Conservation (phyloP, 2,888 invertebrate species). For the Caenorhabditis auriculariae region DNA sequence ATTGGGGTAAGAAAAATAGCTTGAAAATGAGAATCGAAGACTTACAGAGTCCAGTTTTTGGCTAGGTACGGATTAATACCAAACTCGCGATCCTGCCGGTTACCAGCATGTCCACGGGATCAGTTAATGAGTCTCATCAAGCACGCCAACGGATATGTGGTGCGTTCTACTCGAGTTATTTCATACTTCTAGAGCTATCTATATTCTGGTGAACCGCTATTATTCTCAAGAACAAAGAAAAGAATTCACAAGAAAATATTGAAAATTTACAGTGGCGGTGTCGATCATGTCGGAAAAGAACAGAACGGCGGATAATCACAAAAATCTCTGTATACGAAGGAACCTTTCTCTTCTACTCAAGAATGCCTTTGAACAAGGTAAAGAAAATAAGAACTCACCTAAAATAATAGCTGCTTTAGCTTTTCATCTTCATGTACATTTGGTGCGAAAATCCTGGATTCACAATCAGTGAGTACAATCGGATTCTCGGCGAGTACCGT, state of each 20-base stretch:
- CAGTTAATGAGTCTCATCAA: slow-evolving; percentile 44
- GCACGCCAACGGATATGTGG: slow-evolving; percentile 45
- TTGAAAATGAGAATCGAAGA: neutral
- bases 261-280: slow-evolving; percentile 37
- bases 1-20: slow-evolving; percentile 19
- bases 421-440: slow-evolving; percentile 44
- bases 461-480: slow-evolving; percentile 35
- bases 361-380: slow-evolving; percentile 42
- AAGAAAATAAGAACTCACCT: neutral
- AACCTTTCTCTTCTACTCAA: slow-evolving; percentile 39
- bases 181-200: neutral
- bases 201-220: no score
- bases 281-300: slow-evolving; percentile 37
- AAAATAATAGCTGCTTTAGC: slow-evolving; percentile 6
- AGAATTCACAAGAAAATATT: no score
- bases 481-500: slow-evolving; percentile 35
- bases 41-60: slow-evolving; percentile 37
- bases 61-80: slow-evolving; percentile 42
- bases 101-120: slow-evolving; percentile 37
- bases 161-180: slow-evolving; percentile 4
- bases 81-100: slow-evolving; percentile 35
- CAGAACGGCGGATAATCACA: slow-evolving; percentile 39
- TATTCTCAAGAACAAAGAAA: no score
- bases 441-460: slow-evolving; percentile 44
- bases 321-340: slow-evolving; percentile 45